phyloP scores from a whole-genome alignment of 1,140 invertebrate genomes.

The Caerostris extrusa region DNA sequence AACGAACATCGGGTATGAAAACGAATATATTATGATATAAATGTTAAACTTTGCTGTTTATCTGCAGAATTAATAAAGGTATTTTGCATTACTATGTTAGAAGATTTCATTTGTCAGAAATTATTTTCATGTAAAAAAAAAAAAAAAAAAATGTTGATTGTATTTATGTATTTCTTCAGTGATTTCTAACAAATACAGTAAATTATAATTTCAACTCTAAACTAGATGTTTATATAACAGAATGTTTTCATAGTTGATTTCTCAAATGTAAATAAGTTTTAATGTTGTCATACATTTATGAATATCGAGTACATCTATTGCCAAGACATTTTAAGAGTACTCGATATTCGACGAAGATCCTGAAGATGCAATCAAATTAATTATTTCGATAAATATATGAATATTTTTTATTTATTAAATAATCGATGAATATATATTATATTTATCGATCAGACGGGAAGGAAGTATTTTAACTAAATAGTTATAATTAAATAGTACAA shows the following conservation, averaged over 20 bases:
- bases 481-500: too few relatives aligned
- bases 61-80: background rate
- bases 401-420: too few relatives aligned
- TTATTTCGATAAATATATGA: too few relatives aligned
- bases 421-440: too few relatives aligned
- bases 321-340: too few relatives aligned
- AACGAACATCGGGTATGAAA: conserved; percentile 15
- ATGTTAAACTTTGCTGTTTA: background rate
- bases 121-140: background rate
- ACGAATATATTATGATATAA: background rate
- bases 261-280: background rate
- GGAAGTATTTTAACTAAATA: too few relatives aligned
- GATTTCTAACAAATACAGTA: background rate
- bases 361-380: too few relatives aligned
- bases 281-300: background rate
- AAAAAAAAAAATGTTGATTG: background rate
- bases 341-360: too few relatives aligned
- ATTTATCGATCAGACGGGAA: too few relatives aligned
- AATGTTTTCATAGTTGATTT: background rate
- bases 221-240: background rate
- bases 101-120: background rate
- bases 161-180: background rate
- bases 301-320: too few relatives aligned
- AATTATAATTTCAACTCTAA: background rate
- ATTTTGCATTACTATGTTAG: background rate